Conservation (phyloP, 2,888 invertebrate genomes). For the Oscheius myriophilus region DNA sequence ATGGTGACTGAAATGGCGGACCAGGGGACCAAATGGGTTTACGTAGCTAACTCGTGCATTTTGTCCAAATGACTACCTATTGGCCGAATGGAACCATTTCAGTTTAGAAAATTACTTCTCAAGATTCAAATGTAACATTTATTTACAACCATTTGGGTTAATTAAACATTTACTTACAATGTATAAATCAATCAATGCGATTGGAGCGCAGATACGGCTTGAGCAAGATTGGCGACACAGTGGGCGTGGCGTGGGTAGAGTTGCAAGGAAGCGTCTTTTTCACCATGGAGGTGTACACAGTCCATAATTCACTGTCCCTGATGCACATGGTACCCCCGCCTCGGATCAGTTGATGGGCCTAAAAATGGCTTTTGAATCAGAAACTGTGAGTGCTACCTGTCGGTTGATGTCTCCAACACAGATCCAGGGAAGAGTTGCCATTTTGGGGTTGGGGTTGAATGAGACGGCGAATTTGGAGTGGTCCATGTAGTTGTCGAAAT, state of each 20-base stretch:
- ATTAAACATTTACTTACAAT: neutral
- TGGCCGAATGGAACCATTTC: too few species aligned
- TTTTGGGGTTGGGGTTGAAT: conserved; percentile 39
- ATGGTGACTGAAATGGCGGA: too few species aligned
- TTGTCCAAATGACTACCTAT: too few species aligned
- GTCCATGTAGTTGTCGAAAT: conserved; percentile 76
- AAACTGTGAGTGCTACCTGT: conserved; percentile 78
- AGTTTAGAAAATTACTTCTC: too few species aligned
- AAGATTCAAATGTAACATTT: too few species aligned
- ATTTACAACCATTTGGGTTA: neutral
- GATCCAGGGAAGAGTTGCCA: conserved; percentile 77
- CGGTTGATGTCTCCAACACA: conserved; percentile 94
- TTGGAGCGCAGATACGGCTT: conserved; percentile 16
- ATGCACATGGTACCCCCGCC: conserved; percentile 89
- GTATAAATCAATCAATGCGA: conserved; percentile 4
- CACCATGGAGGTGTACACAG: conserved; percentile 75
- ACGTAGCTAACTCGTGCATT: too few species aligned
- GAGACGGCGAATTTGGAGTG: conserved; percentile 88
- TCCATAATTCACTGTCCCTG: conserved; percentile 78
- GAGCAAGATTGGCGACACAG: conserved; percentile 16
- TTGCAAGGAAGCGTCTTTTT: conserved; percentile 37
- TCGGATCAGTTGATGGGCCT: conserved; percentile 81
- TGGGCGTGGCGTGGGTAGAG: conserved; percentile 15
- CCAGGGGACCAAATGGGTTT: too few species aligned
- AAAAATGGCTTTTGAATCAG: conserved; percentile 58